A percentile compares a stretch with the other conserved stretches of the same genome.
These are phyloP conservation scores for Phanerotoma sp. DNA, from an alignment of 2,888 invertebrate species.

Conservation along the genomic window DNA sequence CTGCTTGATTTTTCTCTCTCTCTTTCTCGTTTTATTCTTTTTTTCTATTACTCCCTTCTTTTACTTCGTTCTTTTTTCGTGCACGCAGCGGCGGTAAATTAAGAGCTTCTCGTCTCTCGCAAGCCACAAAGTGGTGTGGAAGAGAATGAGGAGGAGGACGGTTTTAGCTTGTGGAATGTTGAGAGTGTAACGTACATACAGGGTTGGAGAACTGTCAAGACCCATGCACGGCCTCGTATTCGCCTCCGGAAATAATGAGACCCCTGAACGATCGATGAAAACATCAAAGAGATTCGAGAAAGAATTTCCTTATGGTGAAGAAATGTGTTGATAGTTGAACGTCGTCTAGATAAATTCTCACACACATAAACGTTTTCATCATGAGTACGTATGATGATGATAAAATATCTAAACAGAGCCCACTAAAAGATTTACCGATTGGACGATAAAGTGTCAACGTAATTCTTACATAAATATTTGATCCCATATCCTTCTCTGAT, in stretches of 20 bases:
- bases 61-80: constrained; percentile 4
- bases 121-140: constrained; percentile 11
- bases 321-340: neutral
- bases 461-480: neutral
- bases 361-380: constrained; percentile 1
- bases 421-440: no score
- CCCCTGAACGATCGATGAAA: no score
- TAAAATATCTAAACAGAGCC: no score
- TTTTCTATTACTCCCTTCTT: constrained; percentile 26
- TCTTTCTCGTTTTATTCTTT: constrained; percentile 22
- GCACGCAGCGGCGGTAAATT: constrained; percentile 42
- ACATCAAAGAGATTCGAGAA: no score
- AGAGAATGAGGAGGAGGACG: constrained; percentile 18
- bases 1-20: constrained; percentile 26
- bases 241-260: no score
- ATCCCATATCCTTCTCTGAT: neutral
- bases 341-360: neutral
- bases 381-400: no score
- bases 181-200: constrained; percentile 9
- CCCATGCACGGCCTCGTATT: neutral
- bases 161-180: constrained; percentile 20
- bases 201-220: neutral
- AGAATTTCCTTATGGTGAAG: no score
- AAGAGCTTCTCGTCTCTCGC: constrained; percentile 42
- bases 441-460: no score